A percentile compares a stretch with the other conserved stretches of the same genome.
phyloP scores from a whole-genome alignment of 2,888 invertebrate genomes.

The Drosophila acutilabella region DNA sequence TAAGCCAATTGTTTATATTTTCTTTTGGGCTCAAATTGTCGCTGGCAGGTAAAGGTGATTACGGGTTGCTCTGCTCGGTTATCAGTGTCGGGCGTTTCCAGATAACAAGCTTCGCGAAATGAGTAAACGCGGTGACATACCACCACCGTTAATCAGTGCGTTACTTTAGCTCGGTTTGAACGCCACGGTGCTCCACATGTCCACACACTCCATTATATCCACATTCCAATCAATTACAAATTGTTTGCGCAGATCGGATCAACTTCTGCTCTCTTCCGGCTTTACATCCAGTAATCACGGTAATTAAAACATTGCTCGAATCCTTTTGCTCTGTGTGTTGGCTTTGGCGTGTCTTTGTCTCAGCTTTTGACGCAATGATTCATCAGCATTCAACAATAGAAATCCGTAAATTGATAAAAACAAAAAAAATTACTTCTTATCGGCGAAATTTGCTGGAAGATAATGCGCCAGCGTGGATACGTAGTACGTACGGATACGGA shows the following conservation, averaged over 20 bases:
- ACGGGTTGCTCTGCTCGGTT: constrained; percentile 40
- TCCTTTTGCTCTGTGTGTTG: neutral
- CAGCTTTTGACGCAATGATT: constrained; percentile 34
- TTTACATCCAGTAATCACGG: constrained; percentile 15
- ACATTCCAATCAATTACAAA: constrained; percentile 22
- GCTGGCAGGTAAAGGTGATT: constrained; percentile 57
- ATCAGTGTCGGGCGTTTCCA: constrained; percentile 56
- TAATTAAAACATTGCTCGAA: constrained; percentile 24
- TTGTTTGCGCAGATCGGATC: neutral
- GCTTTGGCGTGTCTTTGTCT: constrained; percentile 23
- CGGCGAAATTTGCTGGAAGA: constrained; percentile 58
- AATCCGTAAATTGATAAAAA: constrained; percentile 61
- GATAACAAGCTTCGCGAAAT: constrained; percentile 69
- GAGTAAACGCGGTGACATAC: constrained; percentile 72
- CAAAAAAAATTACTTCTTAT: constrained; percentile 56
- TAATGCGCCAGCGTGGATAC: constrained; percentile 53
- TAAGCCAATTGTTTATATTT: constrained; percentile 65
- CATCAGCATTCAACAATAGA: constrained; percentile 38
- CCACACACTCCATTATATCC: constrained; percentile 1
- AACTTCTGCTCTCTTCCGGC: neutral
- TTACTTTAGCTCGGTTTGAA: constrained; percentile 44
- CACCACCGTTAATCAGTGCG: constrained; percentile 65
- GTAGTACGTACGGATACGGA: constrained; percentile 41
- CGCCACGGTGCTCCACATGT: constrained; percentile 19
- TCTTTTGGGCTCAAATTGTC: constrained; percentile 59